phyloP scores from a whole-genome alignment of 2,797 vertebrate species.

The Distichodus sexfasciatus region DNA sequence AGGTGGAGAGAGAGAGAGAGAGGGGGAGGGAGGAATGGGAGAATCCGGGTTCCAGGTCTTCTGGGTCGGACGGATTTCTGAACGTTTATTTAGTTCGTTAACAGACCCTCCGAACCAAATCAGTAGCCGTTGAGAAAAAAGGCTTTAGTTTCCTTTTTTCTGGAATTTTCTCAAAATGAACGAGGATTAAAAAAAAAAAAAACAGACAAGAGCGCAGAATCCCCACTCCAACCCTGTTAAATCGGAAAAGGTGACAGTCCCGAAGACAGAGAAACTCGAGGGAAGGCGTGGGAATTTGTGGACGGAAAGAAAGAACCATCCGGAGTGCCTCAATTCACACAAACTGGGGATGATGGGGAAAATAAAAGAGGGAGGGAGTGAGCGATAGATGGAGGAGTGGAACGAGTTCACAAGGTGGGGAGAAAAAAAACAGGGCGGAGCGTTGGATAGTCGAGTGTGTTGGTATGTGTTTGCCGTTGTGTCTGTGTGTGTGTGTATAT shows the following conservation, averaged over 20 bases:
- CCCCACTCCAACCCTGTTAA: slow-evolving; percentile 24
- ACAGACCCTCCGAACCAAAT: too few species aligned
- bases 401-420: slow-evolving; percentile 47
- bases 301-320: too few species aligned
- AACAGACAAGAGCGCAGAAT: slow-evolving; percentile 7
- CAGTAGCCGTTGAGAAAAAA: too few species aligned
- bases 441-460: slow-evolving; percentile 38
- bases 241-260: slow-evolving; percentile 1
- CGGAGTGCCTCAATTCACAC: slow-evolving; percentile 17
- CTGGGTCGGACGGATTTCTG: too few species aligned
- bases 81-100: too few species aligned
- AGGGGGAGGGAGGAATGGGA: slow-evolving; percentile 7
- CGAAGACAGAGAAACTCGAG: slow-evolving; percentile 19
- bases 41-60: too few species aligned
- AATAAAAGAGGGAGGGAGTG: slow-evolving; percentile 6
- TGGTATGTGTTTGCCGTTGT: slow-evolving; percentile 33
- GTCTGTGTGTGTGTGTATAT: slow-evolving; percentile 50
- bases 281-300: slow-evolving; percentile 20
- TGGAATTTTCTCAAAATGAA: slow-evolving; percentile 11
- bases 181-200: neutral
- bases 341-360: slow-evolving; percentile 34
- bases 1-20: neutral
- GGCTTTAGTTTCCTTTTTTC: neutral
- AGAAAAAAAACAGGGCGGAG: slow-evolving; percentile 67
- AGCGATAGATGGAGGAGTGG: slow-evolving; percentile 15